phyloP scores from a whole-genome alignment of 2,888 invertebrate genomes.

The Zeuzera pyrina region DNA sequence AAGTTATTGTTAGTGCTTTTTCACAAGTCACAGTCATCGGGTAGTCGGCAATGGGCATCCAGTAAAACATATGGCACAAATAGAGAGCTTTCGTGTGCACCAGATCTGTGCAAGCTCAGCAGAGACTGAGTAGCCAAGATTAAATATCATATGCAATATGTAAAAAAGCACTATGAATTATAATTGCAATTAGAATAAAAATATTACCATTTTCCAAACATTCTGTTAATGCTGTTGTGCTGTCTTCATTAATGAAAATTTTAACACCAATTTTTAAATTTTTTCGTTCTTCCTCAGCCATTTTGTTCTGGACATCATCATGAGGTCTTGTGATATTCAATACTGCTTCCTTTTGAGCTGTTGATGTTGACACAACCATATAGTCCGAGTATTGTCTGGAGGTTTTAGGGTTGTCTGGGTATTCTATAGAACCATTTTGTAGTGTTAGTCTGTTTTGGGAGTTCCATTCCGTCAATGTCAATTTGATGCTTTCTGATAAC shows the following conservation, averaged over 20 bases:
- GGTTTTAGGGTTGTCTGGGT: slow-evolving; percentile 25
- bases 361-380: slow-evolving; percentile 43
- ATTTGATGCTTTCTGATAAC: slow-evolving; percentile 65
- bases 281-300: slow-evolving; percentile 79
- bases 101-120: too few relatives aligned
- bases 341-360: slow-evolving; percentile 37
- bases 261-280: slow-evolving; percentile 90
- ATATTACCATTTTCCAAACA: slow-evolving; percentile 81
- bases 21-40: too few relatives aligned
- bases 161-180: not conserved
- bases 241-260: slow-evolving; percentile 84
- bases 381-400: slow-evolving; percentile 42
- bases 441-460: slow-evolving; percentile 33
- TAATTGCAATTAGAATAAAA: slow-evolving; percentile 1
- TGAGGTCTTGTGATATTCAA: slow-evolving; percentile 72
- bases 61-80: too few relatives aligned
- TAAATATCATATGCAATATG: not conserved
- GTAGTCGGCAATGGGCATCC: too few relatives aligned
- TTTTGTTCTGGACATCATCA: slow-evolving; percentile 76
- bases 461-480: slow-evolving; percentile 62
- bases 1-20: too few relatives aligned
- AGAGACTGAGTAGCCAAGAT: not conserved
- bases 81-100: too few relatives aligned
- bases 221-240: slow-evolving; percentile 76
- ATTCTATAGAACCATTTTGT: slow-evolving; percentile 38